These are phyloP conservation scores for Passerina amoena DNA, from an alignment of 2,113 vertebrate genomes.

Conservation along the genomic window DNA sequence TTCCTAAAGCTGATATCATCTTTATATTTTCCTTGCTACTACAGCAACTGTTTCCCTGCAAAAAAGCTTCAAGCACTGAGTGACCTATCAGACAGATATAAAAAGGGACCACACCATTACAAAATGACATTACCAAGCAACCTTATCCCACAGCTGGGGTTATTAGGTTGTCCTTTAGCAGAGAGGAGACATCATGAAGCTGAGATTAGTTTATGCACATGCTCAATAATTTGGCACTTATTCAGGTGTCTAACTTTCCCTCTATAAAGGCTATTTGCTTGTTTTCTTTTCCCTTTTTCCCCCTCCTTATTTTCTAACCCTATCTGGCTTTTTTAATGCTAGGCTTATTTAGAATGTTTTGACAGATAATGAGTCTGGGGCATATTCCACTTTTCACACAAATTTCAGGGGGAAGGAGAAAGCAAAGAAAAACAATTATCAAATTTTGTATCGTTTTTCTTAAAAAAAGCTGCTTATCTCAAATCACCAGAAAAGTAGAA, in stretches of 20 bases:
- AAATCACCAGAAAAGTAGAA: background rate
- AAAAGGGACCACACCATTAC: background rate
- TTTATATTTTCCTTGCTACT: background rate
- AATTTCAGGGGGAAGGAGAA: background rate
- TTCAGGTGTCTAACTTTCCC: background rate
- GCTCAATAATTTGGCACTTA: background rate
- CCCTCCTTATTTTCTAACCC: background rate
- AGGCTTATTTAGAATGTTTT: background rate
- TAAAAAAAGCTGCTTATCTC: background rate
- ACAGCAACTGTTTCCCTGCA: background rate
- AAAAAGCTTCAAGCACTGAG: background rate
- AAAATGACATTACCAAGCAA: background rate
- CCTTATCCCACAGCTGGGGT: background rate
- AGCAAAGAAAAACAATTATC: background rate
- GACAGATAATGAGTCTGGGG: background rate
- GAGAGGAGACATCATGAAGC: background rate
- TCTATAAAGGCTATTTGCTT: background rate
- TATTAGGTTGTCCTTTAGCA: background rate
- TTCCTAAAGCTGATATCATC: background rate
- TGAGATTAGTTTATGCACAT: background rate
- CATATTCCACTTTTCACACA: background rate
- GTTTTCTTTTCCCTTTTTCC: rapidly evolving
- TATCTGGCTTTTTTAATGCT: background rate
- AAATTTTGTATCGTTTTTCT: background rate
- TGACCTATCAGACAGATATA: background rate